Base-by-base conservation (phyloP, 1,140 invertebrate genomes). In the Globodera ellingtonae region DNA sequence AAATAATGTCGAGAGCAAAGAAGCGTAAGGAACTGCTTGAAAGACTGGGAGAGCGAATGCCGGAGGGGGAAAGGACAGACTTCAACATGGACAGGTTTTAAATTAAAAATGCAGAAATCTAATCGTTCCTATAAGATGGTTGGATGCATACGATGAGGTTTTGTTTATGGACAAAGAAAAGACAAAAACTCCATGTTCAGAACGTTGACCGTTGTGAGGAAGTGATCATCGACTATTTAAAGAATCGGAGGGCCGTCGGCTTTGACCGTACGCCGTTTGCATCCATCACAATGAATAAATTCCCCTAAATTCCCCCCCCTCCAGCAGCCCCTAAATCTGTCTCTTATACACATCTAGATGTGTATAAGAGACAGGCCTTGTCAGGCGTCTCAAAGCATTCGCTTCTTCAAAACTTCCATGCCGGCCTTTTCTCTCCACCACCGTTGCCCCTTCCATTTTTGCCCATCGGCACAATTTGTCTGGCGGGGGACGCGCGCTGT, bases 401-500 rank as follows among this genome's bases (percentile, higher is more conserved):
- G 50, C 52, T 81, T 81, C 70, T n/a, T 82, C 65, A 83, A 50
- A 83, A 83, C 65, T 83, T 83, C 82, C 82, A 83, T n/a, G 81
- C 82, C 56, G 82, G 82, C 47, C 81, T 79, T 66, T 74, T 78
- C 62, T 81, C 76, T 50, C n/a, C 65, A 18, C 24, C 6, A 5
- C 35, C 67, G 24, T 62, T 76, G 4, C 46, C 56, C 59, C 69
- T 48, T 10, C 59, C 74, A 78, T 47, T 72, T 52, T 78, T 78
- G 21, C 15, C 66, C 4, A 13, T 56, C 18, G 56, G 18, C 18
- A 70, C 52, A 4, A 79, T 65, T 62, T 76, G 71, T 74, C 69
- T 56, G 44, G 50, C 52, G 47, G 78, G 78, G 21, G 78, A 79
- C 10, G 78, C 56, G 62, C 78, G 70, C 52, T 66, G 56, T 21